A percentile compares a stretch with the other conserved stretches of the same genome.
Conservation (phyloP, 2,888 invertebrate species). For the Orchesellides sinensis region DNA sequence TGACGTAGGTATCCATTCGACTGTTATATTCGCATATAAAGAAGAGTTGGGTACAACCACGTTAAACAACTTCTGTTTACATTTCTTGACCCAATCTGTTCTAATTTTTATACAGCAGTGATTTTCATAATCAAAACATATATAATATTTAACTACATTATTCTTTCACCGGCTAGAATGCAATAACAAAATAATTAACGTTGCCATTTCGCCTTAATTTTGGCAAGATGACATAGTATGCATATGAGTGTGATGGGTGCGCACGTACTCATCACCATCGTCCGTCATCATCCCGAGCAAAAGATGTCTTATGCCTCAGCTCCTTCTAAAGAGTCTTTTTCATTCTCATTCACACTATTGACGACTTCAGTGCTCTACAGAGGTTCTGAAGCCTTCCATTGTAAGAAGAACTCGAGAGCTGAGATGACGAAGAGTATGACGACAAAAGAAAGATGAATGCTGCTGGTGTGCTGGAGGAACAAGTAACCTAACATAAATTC, state of each 20-base stretch:
- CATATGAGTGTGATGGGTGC: background rate
- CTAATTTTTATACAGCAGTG: no score
- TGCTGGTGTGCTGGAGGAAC: background rate
- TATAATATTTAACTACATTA: no score
- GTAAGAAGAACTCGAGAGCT: slow-evolving; percentile 5
- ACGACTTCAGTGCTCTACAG: slow-evolving; percentile 4
- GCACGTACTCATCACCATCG: slow-evolving; percentile 13
- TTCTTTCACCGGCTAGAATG: no score
- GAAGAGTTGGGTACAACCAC: no score
- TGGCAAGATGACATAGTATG: no score
- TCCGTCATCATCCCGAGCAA: slow-evolving; percentile 1
- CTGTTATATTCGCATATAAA: no score
- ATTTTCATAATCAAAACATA: no score
- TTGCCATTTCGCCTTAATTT: no score
- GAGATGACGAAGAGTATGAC: background rate
- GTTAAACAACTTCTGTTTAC: no score
- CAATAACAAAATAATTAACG: no score
- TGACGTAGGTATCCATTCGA: no score
- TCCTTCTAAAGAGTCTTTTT: slow-evolving; percentile 42
- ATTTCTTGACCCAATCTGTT: no score
- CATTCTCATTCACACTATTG: slow-evolving; percentile 30
- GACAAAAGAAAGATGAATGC: background rate
- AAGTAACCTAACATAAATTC: background rate
- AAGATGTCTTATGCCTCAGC: slow-evolving; percentile 42
- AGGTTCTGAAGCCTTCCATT: slow-evolving; percentile 1